Evolutionary conservation across 2,888 invertebrate species (phyloP).

Genomic region (Schizaphis graminum): DNA sequence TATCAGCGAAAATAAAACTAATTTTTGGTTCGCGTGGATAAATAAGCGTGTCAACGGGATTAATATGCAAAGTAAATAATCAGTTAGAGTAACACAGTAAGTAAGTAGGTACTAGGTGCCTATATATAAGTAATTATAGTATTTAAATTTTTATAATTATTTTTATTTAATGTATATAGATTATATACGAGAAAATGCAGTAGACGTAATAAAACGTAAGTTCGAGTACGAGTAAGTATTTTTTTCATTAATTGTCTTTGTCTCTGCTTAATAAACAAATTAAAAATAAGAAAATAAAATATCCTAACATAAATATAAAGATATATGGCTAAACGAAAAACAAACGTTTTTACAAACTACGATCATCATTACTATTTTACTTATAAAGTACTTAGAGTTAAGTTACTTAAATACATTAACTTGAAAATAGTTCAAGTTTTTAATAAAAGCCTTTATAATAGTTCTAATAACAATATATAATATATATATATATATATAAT

Average conservation of each 20-base stretch:
- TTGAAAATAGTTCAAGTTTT: neutral
- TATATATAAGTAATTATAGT: no score
- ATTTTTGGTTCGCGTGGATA: neutral
- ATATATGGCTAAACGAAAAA: neutral
- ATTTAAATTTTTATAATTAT: neutral
- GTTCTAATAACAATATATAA: neutral
- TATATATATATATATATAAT: no score
- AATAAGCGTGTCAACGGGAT: neutral
- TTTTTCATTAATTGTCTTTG: neutral
- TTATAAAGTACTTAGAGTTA: neutral
- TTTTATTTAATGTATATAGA: no score
- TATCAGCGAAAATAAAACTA: neutral
- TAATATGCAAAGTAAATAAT: neutral
- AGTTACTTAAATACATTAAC: neutral
- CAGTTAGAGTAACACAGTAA: neutral
- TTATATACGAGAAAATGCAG: no score
- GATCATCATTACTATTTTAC: neutral
- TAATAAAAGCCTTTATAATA: neutral
- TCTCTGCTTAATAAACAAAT: neutral
- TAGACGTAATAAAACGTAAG: neutral
- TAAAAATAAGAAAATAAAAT: neutral
- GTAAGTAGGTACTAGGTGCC: neutral
- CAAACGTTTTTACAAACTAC: neutral
- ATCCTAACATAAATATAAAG: neutral
- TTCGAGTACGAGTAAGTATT: neutral